A percentile compares a stretch with the other conserved stretches of the same genome.
Evolutionary conservation across 2,797 vertebrate genomes (phyloP).

Genomic region (Molossus molossus): DNA sequence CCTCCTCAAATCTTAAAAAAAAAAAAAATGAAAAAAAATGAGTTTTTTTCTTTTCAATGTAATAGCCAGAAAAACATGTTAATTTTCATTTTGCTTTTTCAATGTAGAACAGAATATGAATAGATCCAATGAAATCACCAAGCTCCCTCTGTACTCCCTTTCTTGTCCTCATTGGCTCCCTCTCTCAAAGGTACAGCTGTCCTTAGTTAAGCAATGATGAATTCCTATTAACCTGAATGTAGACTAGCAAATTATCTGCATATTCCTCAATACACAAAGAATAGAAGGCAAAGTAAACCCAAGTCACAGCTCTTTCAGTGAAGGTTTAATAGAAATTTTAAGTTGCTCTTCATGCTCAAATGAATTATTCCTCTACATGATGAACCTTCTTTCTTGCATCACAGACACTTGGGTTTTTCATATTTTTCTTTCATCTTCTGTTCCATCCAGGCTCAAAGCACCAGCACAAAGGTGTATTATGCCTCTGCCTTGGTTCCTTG

Average conservation of each 20-base stretch:
- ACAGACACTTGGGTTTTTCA: constrained; percentile 74
- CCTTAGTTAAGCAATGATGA: neutral
- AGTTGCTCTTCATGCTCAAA: constrained; percentile 59
- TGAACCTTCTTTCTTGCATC: constrained; percentile 65
- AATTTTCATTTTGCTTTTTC: constrained; percentile 66
- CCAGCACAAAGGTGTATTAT: constrained; percentile 70
- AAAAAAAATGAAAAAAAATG: constrained; percentile 52
- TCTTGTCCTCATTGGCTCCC: constrained; percentile 47
- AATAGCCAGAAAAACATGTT: constrained; percentile 33
- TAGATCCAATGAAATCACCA: constrained; percentile 21
- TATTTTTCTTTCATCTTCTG: constrained; percentile 76
- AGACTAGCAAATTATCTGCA: constrained; percentile 53
- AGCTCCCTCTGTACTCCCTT: neutral
- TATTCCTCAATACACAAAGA: constrained; percentile 37
- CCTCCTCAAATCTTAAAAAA: constrained; percentile 67
- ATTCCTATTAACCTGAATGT: constrained; percentile 55
- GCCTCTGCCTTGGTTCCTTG: constrained; percentile 60
- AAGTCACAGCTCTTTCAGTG: constrained; percentile 61
- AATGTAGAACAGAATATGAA: constrained; percentile 54
- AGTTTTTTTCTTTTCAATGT: constrained; percentile 36
- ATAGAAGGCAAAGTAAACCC: constrained; percentile 57
- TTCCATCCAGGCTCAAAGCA: constrained; percentile 69
- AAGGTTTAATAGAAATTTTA: constrained; percentile 72
- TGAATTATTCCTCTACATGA: constrained; percentile 62
- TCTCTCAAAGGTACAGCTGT: constrained; percentile 65